Conservation (phyloP, 2,797 vertebrate species). For the Apodemus agrarius region DNA sequence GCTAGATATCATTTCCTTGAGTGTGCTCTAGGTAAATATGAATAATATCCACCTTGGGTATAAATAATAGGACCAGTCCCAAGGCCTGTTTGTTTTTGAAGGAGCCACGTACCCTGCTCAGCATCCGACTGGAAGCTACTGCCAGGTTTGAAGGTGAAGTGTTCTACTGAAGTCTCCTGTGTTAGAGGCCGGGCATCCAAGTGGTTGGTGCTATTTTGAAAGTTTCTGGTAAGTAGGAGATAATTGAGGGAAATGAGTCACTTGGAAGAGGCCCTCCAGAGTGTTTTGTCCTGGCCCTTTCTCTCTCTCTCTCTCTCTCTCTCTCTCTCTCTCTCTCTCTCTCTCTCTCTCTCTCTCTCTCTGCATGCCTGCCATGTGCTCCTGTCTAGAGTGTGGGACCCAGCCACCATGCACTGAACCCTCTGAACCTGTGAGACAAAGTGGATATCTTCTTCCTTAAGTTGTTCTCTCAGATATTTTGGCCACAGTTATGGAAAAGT, state of each 20-base stretch:
- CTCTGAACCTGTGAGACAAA: not conserved
- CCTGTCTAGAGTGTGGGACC: not conserved
- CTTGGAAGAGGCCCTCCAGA: not conserved
- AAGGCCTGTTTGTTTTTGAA: not conserved
- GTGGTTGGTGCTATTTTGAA: not conserved
- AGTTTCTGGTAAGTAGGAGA: not conserved
- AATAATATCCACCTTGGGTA: slow-evolving; percentile 25
- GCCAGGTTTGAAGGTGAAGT: not conserved
- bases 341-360: not conserved
- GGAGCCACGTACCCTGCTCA: not conserved
- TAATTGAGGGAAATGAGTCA: not conserved
- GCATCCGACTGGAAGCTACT: not conserved
- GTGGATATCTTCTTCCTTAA: not conserved
- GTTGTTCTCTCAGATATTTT: not conserved
- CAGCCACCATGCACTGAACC: no score
- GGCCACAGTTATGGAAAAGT: not conserved
- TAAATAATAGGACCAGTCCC: slow-evolving; percentile 40
- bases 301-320: no score
- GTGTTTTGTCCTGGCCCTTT: not conserved
- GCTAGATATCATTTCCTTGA: slow-evolving; percentile 35
- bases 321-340: not conserved
- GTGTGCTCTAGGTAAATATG: slow-evolving; percentile 49
- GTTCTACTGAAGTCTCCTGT: not conserved
- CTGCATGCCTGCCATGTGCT: not conserved
- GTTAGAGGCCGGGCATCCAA: not conserved